A percentile compares a stretch with the other conserved stretches of the same genome.
These are phyloP conservation scores for Moxostoma hubbsi DNA, from an alignment of 2,797 vertebrate species.

Conservation along the genomic window DNA sequence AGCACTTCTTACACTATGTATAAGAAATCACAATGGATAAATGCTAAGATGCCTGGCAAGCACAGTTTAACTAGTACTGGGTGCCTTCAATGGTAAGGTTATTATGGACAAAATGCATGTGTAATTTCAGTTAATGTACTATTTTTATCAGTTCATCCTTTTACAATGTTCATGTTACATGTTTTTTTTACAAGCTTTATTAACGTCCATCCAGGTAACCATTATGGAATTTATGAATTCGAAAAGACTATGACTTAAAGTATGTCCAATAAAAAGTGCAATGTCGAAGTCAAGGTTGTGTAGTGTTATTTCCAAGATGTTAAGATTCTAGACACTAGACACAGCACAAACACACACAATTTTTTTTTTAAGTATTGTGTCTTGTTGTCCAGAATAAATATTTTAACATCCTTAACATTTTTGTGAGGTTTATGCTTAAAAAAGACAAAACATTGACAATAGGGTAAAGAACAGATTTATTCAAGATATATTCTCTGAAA, in stretches of 20 bases:
- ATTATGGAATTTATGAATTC: slow-evolving; percentile 18
- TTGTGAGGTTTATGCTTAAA: too few relatives aligned
- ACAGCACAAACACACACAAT: too few relatives aligned
- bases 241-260: neutral
- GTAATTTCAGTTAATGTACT: slow-evolving; percentile 29
- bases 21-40: neutral
- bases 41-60: slow-evolving; percentile 64
- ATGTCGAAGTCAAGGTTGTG: slow-evolving; percentile 3
- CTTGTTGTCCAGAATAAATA: too few relatives aligned
- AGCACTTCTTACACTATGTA: neutral
- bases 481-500: too few relatives aligned
- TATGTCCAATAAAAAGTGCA: slow-evolving; percentile 34
- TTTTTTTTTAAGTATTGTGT: too few relatives aligned
- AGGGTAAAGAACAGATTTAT: too few relatives aligned
- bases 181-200: neutral
- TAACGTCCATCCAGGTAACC: slow-evolving; percentile 28
- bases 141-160: slow-evolving; percentile 12
- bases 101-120: slow-evolving; percentile 52
- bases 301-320: too few relatives aligned
- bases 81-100: slow-evolving; percentile 73
- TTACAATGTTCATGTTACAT: slow-evolving; percentile 15
- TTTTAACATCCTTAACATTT: too few relatives aligned
- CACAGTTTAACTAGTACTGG: slow-evolving; percentile 67
- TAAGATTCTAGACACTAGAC: too few relatives aligned
- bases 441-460: too few relatives aligned